Evolutionary conservation across 2,888 invertebrate species (phyloP), one percentile per base, ranked within the genome.

Genomic region (Drosophila rellima): DNA sequence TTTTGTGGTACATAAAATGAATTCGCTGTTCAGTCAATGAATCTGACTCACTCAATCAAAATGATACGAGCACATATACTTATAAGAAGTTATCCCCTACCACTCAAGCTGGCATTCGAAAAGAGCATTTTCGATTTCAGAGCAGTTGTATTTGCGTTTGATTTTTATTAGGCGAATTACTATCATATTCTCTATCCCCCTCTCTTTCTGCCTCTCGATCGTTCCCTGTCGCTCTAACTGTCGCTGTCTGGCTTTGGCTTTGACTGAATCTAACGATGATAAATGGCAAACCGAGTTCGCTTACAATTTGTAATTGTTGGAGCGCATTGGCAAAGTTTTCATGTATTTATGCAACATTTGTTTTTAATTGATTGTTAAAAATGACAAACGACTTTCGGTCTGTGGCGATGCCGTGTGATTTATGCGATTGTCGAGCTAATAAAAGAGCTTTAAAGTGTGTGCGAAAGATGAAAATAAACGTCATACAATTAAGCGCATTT

Each of bases 321-420:
- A 26, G 31, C 17, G 47, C 57, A 71, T 66, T 71, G 54, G 59
- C 26, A 73, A 74, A 81, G 57, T 71, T 78, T 78, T 80, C 74
- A 68, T 85, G 82, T 88, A 88, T 89, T 88, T 85, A 88, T 82
- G 85, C 86, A 88, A 82, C 85, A 85, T 85, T 85, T 85, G 89
- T 45, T 73, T 88, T 88, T 89, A 89, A 85, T 85, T 89, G 85
- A 89, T 85, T 89, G 89, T 89, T 79, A 72, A 78, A 74, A 75
- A 89, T 87, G 80, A 84, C 88, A 87, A 84, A 83, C 70, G 83
- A 83, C 78, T 64, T 69, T 70, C 31, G 57, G 48, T 62, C 42
- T 37, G 31, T 59, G 56, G 50, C 40, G 23, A 45, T 8, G 42
- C 31, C 52, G 44, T 66, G 47, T 86, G 72, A 89, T 85, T 80